Evolutionary conservation across 2,113 vertebrate genomes (phyloP), one percentile per base, ranked within the genome.

Genomic region (Crotalus helleri): DNA sequence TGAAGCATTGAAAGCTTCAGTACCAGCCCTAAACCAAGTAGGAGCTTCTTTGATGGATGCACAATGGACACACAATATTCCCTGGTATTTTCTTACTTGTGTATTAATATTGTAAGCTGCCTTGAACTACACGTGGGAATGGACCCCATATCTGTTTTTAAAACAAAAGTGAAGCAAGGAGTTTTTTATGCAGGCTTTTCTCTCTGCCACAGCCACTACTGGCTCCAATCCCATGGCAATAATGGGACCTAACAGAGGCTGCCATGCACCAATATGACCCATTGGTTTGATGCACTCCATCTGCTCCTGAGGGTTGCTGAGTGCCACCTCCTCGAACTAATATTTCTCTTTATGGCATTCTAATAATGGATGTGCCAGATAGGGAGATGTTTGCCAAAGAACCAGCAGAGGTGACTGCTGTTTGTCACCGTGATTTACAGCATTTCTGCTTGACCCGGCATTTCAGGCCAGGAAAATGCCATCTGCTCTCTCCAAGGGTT

Each of bases 321-420:
- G 33, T 86, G 19, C 91, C 33, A 17, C 0, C 13, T 92, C 54
- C 33, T 55, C 29, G 53, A 89, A n/a, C 44, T 21, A 89, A 92
- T 0, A 0, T 29, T 92, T 95, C 89, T 95, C 53, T 91, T 64
- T 74, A 33, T 3, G 23, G 58, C 91, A 1, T 1, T 2, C 88
- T 92, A 26, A n/a, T 53, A 89, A 88, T 19, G 93, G 87, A 5
- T 21, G 33, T 93, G 55, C 3, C 81, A 91, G 86, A 89, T 92
- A 89, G 88, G 49, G 57, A 64, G 69, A 61, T 46, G 39, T 53
- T 89, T 90, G 58, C 88, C 94, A 92, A 93, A 88, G 55, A 55
- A 94, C 54, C 46, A 21, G 19, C 10, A 4, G 91, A 55, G 49
- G 46, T 89, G 87, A 91, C 21, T 17, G n/a, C 44, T 5, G 1